Evolutionary conservation across 2,113 vertebrate species (phyloP), one percentile per base, ranked within the genome.

Genomic region (Myocastor coypus): DNA sequence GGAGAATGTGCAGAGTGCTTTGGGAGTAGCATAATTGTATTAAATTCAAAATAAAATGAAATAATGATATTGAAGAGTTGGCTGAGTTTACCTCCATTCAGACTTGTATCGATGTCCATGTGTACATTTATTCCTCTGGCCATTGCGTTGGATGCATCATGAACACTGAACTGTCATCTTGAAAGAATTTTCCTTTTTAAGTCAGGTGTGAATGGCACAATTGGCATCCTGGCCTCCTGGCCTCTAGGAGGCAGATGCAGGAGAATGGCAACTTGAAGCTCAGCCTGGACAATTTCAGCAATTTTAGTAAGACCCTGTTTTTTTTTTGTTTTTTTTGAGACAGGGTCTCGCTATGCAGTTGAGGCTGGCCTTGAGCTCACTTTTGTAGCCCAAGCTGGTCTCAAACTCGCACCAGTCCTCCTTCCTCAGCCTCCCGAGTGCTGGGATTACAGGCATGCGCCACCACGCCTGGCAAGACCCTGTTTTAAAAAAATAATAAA

Each of bases 171-270:
- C 28, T 73, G 7, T 90, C 64, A 69, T 63, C 63, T 82, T 69
- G 52, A 34, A 90, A 89, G 37, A 73, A 89, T 84, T 95, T 94
- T 61, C 11, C 55, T 89, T 89, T 89, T 14, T 80, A 52, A 80
- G 46, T 16, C 46, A 80, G 77, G 30, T 32, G 8, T 34, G 30
- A 46, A 1, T 30, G 77, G 46, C 46, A 52, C 14, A 52, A 16
- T 40, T 28, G 40, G 42, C 11, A 16, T 77, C 77, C 77, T 34
- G 17, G 46, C 77, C 46, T 77, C 77, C 77, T 34, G 17, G 46
- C 77, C 46, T 32, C 16, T 52, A 5, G 30, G 30, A 80, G 46
- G 28, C 77, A 32, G 42, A 80, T 6, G 3, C 75, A 52, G 42
- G 13, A 77, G 46, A 46, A 80, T 32, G 52, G 46, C 7, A 34